Evolutionary conservation across 1,140 invertebrate genomes (phyloP), one percentile per base, ranked within the genome.

Genomic region (Pinna nobilis): DNA sequence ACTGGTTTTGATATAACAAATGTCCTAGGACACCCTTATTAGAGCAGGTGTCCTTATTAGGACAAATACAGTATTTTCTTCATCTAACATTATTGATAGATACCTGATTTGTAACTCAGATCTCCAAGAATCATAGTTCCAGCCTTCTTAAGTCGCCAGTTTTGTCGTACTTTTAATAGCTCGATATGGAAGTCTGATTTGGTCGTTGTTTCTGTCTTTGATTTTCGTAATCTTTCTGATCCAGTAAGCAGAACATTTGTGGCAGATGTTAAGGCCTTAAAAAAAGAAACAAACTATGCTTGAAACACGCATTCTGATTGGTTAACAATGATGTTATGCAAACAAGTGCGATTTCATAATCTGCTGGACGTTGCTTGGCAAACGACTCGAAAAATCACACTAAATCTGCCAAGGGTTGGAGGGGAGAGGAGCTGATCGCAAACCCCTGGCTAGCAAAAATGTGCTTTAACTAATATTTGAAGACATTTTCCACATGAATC

Each of bases 111-210:
- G 87, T 97, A 98, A 89, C 96, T 98, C 1, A 99, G 92, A 90
- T 99, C 97, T 0, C 97, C 97, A 55, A 99, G 94, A 76, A 99
- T 98, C 0, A 94, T 94, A 84, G 96, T 98, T 0, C 95, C 96
- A 1, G 97, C 95, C 91, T 98, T 98, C 87, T 98, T 97, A 2
- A 99, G 87, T 66, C 97, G 91, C 97, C 97, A 99, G 82, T 96
- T 97, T 84, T 98, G 96, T 55, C 97, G 89, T 41, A 99, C 90
- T 71, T 95, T 91, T 1, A 98, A 84, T 51, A 99, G 88, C 86
- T 99, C 97, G 75, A 96, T 94, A 84, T 98, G 97, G 86, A 98
- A 99, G 86, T 98, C 96, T 20, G 88, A 78, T 63, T 88, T 80
- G 50, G 93, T 94, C 0, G 93, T 91, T 71, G 94, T 92, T 88